Conservation (phyloP, 2,113 vertebrate genomes). For the Paramormyrops kingsleyae region DNA sequence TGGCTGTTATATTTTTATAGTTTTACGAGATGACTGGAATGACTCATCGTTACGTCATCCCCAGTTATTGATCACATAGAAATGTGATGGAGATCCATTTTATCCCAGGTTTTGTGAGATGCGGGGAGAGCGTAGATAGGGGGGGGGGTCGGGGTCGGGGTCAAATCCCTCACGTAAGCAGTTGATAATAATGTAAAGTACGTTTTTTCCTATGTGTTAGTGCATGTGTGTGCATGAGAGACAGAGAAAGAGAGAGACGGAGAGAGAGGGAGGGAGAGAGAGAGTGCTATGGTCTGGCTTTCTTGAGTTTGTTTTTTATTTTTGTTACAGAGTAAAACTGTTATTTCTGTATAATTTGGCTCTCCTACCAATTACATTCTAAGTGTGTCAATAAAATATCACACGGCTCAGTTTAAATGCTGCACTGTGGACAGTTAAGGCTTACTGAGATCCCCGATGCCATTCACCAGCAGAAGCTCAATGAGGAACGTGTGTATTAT, state of each 20-base stretch:
- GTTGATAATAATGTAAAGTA: not conserved
- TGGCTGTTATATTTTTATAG: not conserved
- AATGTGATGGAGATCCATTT: not conserved
- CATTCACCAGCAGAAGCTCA: not conserved
- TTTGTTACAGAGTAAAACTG: not conserved
- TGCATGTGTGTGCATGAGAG: not conserved
- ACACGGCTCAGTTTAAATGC: not conserved
- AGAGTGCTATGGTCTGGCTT: not conserved
- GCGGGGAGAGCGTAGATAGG: not conserved
- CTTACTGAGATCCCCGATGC: not conserved
- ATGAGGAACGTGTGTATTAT: not conserved
- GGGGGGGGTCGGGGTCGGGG: not conserved
- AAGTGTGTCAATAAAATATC: not conserved
- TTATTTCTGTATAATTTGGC: not conserved
- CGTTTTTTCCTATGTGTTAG: not conserved
- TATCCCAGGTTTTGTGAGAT: not conserved
- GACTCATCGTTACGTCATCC: slow-evolving; percentile 1
- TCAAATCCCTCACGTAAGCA: not conserved
- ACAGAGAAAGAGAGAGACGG: not conserved
- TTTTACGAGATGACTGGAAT: not conserved
- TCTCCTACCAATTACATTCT: not conserved
- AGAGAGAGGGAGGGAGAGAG: not conserved
- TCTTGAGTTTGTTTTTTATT: not conserved
- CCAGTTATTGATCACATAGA: not conserved
- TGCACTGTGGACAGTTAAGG: not conserved